A percentile compares a stretch with the other conserved stretches of the same genome.
Evolutionary conservation across 2,888 invertebrate species (phyloP).

Genomic region (Eilema sororculum): DNA sequence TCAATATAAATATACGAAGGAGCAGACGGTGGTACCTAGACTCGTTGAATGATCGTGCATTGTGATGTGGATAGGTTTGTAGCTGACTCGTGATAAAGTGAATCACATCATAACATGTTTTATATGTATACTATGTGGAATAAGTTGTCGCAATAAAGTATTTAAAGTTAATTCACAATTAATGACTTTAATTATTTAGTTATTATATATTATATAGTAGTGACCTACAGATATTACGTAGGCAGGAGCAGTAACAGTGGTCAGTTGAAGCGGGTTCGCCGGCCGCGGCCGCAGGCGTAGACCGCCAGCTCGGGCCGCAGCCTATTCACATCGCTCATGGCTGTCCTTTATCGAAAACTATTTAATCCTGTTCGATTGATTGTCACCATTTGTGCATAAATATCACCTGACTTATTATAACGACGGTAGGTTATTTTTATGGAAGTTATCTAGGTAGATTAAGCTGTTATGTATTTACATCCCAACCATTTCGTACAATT

Average conservation of each 20-base stretch:
- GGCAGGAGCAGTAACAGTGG: conserved; percentile 51
- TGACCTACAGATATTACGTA: conserved; percentile 59
- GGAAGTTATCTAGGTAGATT: conserved; percentile 85
- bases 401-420: conserved; percentile 81
- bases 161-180: conserved; percentile 85
- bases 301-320: conserved; percentile 39
- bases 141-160: conserved; percentile 87
- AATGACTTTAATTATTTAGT: conserved; percentile 79
- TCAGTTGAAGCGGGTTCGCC: background rate
- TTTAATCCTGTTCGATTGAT: conserved; percentile 59
- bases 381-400: conserved; percentile 69
- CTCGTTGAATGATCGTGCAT: conserved; percentile 78
- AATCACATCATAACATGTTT: conserved; percentile 86
- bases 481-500: conserved; percentile 71
- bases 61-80: conserved; percentile 86
- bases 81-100: conserved; percentile 84
- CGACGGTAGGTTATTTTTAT: conserved; percentile 85
- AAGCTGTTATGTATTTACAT: conserved; percentile 86
- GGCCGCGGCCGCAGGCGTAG: background rate
- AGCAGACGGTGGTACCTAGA: conserved; percentile 69
- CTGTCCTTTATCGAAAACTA: conserved; percentile 48
- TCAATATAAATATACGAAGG: conserved; percentile 67
- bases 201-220: conserved; percentile 69
- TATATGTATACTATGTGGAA: conserved; percentile 86
- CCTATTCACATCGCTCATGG: conserved; percentile 80